Evolutionary conservation across 2,888 invertebrate genomes (phyloP).

Genomic region (Heteromyza rotundicornis): DNA sequence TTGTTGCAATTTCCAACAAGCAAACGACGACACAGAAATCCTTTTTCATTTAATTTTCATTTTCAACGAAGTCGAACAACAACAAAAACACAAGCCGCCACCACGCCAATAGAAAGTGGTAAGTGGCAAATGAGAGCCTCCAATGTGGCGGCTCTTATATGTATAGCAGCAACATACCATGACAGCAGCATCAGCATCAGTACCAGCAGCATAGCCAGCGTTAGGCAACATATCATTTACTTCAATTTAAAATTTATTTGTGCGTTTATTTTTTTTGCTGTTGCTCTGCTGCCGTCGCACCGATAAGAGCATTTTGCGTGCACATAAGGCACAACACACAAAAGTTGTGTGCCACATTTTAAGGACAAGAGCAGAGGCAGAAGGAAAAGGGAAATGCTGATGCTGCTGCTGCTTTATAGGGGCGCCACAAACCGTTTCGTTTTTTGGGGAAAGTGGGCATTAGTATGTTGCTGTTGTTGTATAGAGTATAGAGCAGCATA

Average conservation of each 20-base stretch:
- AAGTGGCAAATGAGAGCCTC: slow-evolving; percentile 14
- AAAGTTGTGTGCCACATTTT: slow-evolving; percentile 1
- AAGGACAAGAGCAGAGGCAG: background rate
- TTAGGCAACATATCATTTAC: slow-evolving; percentile 27
- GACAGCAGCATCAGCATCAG: background rate
- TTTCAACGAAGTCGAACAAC: slow-evolving; percentile 18
- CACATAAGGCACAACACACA: background rate
- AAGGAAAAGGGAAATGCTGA: too few species aligned
- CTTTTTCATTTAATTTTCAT: slow-evolving; percentile 48
- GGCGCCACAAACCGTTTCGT: too few species aligned
- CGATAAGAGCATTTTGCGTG: slow-evolving; percentile 21
- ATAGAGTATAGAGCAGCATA: background rate
- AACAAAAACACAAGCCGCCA: background rate
- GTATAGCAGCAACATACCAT: slow-evolving; percentile 7
- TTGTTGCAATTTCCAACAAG: slow-evolving; percentile 9
- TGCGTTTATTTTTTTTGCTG: slow-evolving; percentile 8
- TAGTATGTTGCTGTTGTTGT: too few species aligned
- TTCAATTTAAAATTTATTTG: slow-evolving; percentile 26
- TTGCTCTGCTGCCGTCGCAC: background rate
- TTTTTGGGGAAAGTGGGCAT: too few species aligned
- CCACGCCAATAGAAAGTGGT: background rate
- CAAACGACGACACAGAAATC: slow-evolving; percentile 40
- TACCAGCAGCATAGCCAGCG: slow-evolving; percentile 24
- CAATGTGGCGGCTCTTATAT: background rate
- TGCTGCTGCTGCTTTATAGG: too few species aligned